Evolutionary conservation across 1,140 invertebrate species (phyloP), one percentile per base, ranked within the genome.

Genomic region (Lordiphosa collinella): DNA sequence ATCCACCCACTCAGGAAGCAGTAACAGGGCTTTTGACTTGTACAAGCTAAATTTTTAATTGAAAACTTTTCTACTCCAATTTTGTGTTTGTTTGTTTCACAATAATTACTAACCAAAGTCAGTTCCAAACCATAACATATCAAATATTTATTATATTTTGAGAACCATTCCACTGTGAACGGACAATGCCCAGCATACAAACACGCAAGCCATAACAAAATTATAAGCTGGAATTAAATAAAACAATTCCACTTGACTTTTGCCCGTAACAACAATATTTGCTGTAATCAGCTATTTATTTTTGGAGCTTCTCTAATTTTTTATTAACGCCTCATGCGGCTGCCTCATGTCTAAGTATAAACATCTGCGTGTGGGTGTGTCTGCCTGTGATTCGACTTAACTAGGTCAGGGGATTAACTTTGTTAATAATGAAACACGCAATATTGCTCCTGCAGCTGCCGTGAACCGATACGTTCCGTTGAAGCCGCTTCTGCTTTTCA

Each of bases 381-480:
- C 7, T 58, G 14, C 51, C 25, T 44, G 14, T 56, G 67, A 57
- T 50, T 40, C 44, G 38, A 63, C 64, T 63, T 69, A 72, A 72
- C 69, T 72, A 69, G 69, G 69, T 72, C 69, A 69, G 65, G 69
- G 65, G 65, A 72, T 72, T 72, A 69, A 69, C 65, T 72, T 72
- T 68, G 69, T 72, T 69, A 72, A 69, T 73, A 73, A 73, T 73
- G 62, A 73, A 73, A 69, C 69, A 72, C 69, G 51, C 61, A 72
- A 72, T 72, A 72, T 72, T 64, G 69, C 69, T 63, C 51, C 64
- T 71, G 68, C 53, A 71, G 55, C 53, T 68, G 58, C 65, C 38
- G 46, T 50, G 59, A 55, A 63, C 51, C 35, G 60, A 70, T 66
- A 56, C 25, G 46, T 47, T 61, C 50, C 9, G 49, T 65, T 52